Evolutionary conservation across 2,113 vertebrate species (phyloP).

Genomic region (Psittacus erithacus): DNA sequence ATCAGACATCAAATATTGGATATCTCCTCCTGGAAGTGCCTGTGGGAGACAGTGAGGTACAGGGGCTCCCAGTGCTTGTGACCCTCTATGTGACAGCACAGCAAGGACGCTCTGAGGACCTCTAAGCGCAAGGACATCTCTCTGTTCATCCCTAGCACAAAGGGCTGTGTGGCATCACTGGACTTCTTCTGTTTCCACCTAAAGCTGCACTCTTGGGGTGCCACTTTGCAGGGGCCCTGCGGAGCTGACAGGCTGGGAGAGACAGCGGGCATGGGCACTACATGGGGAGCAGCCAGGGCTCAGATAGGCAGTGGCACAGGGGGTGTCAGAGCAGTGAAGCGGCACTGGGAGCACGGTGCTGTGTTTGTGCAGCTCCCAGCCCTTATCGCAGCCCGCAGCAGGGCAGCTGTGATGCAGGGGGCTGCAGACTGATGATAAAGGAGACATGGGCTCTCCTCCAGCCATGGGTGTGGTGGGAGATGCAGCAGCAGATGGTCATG

Average conservation of each 20-base stretch:
- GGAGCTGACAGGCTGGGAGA: background rate
- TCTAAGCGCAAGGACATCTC: background rate
- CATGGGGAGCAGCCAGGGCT: background rate
- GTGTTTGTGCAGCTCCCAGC: background rate
- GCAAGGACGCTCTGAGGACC: background rate
- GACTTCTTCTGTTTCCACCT: background rate
- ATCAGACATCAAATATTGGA: background rate
- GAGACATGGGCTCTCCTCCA: background rate
- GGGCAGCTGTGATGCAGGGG: rapidly evolving
- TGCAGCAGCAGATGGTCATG: background rate
- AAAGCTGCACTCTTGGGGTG: background rate
- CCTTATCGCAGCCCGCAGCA: background rate
- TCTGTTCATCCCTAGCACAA: background rate
- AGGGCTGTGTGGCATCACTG: background rate
- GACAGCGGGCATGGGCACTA: rapidly evolving
- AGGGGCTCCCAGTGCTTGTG: background rate
- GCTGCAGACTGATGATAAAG: background rate
- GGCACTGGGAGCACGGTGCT: rapidly evolving
- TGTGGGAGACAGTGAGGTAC: rapidly evolving
- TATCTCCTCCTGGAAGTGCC: background rate
- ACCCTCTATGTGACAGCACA: background rate
- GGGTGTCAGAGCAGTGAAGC: rapidly evolving
- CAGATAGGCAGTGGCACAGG: rapidly evolving
- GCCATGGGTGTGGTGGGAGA: constrained; percentile 37
- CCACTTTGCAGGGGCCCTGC: background rate